A percentile compares a stretch with the other conserved stretches of the same genome.
Evolutionary conservation across 2,888 invertebrate genomes (phyloP).

Genomic region (Folsomia manolachei): DNA sequence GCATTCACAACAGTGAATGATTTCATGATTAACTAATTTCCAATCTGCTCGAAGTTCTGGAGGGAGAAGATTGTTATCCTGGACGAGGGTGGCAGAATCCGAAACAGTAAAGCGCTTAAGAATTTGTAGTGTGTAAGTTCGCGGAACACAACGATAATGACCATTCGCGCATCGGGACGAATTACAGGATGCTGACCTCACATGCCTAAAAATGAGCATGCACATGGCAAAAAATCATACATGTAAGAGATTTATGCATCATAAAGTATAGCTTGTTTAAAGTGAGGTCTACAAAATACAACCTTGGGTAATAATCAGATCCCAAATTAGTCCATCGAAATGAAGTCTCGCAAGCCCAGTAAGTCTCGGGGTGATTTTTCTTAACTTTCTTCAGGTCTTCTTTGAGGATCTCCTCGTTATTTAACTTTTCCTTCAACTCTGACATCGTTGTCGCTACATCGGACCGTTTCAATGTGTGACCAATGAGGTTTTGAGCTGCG

Average conservation of each 20-base stretch:
- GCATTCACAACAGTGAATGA: slow-evolving; percentile 30
- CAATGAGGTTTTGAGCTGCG: neutral
- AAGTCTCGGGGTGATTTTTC: neutral
- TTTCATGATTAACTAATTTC: slow-evolving; percentile 9
- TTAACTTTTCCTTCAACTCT: neutral
- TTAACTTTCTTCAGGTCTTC: neutral
- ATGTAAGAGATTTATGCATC: too few species aligned
- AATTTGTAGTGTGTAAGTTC: slow-evolving; percentile 12
- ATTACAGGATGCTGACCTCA: slow-evolving; percentile 20
- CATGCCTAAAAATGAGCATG: too few species aligned
- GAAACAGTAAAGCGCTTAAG: slow-evolving; percentile 11
- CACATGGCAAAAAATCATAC: too few species aligned
- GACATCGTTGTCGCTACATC: neutral
- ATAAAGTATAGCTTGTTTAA: too few species aligned
- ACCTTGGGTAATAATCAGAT: slow-evolving; percentile 20
- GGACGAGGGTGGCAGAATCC: slow-evolving; percentile 10
- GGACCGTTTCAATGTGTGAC: neutral
- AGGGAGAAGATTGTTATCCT: slow-evolving; percentile 18
- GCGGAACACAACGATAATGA: slow-evolving; percentile 10
- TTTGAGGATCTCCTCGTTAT: neutral
- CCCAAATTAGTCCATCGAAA: slow-evolving; percentile 19
- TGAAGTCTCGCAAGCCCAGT: slow-evolving; percentile 19
- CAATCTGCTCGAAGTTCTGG: slow-evolving; percentile 23
- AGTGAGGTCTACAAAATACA: too few species aligned
- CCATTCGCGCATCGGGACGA: slow-evolving; percentile 13